A percentile compares a stretch with the other conserved stretches of the same genome.
Conservation (phyloP, 2,113 vertebrate genomes). For the Syngnathus typhle region DNA sequence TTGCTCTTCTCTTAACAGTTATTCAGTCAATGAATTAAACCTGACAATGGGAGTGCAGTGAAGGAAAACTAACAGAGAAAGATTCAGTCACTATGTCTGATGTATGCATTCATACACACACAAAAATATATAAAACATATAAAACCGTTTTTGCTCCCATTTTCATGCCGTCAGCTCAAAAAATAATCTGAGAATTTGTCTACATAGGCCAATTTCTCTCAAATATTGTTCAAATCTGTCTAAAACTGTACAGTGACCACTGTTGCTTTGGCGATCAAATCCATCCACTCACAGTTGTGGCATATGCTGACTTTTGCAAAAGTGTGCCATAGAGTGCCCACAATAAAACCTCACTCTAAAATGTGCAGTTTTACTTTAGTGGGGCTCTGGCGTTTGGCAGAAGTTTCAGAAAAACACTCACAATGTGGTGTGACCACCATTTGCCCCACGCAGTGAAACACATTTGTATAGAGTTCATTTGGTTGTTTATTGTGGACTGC, state of each 20-base stretch:
- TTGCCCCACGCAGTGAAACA: background rate
- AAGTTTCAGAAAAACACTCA: background rate
- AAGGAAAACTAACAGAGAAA: constrained; percentile 19
- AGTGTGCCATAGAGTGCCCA: background rate
- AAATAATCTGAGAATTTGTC: background rate
- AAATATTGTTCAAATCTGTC: background rate
- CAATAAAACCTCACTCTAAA: background rate
- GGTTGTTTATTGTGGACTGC: background rate
- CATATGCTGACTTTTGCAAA: background rate
- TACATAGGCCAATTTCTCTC: background rate
- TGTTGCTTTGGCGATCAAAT: background rate
- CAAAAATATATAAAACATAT: background rate
- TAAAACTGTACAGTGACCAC: background rate
- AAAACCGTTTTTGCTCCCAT: background rate
- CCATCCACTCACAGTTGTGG: background rate
- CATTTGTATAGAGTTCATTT: background rate
- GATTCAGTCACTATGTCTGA: background rate
- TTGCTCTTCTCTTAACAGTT: too few relatives aligned
- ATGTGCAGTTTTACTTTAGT: background rate
- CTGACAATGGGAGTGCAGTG: constrained; percentile 11
- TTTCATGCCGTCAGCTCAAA: background rate
- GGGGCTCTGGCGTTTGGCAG: background rate
- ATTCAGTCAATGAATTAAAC: too few relatives aligned
- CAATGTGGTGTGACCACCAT: background rate
- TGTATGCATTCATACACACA: background rate